A percentile compares a stretch with the other conserved stretches of the same genome.
phyloP scores from a whole-genome alignment of 2,888 invertebrate genomes.

The Bedellia somnulentella region DNA sequence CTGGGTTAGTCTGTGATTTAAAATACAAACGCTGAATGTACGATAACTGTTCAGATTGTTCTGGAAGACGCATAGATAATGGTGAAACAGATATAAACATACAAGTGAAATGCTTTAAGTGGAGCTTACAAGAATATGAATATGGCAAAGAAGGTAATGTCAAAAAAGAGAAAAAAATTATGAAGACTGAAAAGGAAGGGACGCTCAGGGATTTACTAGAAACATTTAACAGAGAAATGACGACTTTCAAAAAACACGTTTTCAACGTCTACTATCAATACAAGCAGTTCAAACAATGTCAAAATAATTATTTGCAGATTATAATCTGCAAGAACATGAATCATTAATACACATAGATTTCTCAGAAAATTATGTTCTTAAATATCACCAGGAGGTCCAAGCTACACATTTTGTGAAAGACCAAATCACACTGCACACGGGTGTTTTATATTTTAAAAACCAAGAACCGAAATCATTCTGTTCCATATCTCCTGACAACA shows the following conservation, averaged over 20 bases:
- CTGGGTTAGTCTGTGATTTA: too few relatives aligned
- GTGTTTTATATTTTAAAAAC: conserved; percentile 4
- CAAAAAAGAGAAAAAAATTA: neutral
- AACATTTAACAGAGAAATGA: too few relatives aligned
- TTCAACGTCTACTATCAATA: neutral
- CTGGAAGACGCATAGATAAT: too few relatives aligned
- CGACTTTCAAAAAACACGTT: neutral
- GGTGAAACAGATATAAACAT: too few relatives aligned
- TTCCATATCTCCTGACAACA: conserved; percentile 6
- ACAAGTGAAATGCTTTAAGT: too few relatives aligned
- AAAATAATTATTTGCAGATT: too few relatives aligned
- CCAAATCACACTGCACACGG: conserved; percentile 8
- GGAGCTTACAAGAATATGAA: too few relatives aligned
- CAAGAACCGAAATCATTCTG: conserved; percentile 6
- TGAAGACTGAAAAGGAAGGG: neutral
- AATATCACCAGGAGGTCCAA: conserved; percentile 6
- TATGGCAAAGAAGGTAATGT: too few relatives aligned
- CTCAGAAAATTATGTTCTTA: conserved; percentile 8
- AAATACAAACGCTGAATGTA: too few relatives aligned
- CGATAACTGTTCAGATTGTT: too few relatives aligned
- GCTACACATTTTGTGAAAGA: conserved; percentile 7
- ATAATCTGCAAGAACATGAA: conserved; percentile 2
- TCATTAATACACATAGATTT: conserved; percentile 5
- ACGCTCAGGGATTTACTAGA: neutral
- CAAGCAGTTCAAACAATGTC: neutral